A percentile compares a stretch with the other conserved stretches of the same genome.
Conservation (phyloP, 2,797 vertebrate species). For the Clarias pachynema region DNA sequence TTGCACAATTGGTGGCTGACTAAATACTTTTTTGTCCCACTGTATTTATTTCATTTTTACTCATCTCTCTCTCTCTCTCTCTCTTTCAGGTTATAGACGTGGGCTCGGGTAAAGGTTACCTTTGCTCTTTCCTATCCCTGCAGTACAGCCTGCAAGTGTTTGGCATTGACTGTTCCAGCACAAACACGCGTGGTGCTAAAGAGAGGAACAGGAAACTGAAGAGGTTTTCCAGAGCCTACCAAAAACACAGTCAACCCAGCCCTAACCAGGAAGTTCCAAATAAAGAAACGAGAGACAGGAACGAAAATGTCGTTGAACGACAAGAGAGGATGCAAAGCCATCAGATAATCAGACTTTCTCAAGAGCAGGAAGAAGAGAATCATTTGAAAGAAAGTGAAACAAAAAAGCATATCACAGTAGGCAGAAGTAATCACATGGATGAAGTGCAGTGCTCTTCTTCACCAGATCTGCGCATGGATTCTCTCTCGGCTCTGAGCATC, state of each 20-base stretch:
- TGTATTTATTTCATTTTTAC: neutral
- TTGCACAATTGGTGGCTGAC: too few species aligned
- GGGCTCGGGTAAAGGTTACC: constrained; percentile 96
- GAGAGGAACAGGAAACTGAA: constrained; percentile 95
- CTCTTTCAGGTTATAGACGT: constrained; percentile 88
- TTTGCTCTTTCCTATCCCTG: constrained; percentile 94
- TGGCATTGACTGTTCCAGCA: constrained; percentile 93
- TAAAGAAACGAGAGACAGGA: constrained; percentile 17
- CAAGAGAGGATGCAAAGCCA: neutral
- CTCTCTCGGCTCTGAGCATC: constrained; percentile 31
- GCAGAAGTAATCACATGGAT: neutral
- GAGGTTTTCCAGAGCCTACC: constrained; percentile 87
- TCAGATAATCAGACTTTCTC: neutral
- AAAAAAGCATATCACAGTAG: neutral
- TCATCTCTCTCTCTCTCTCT: constrained; percentile 13
- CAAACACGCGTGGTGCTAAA: constrained; percentile 88
- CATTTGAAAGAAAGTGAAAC: neutral
- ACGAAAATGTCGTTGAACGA: neutral
- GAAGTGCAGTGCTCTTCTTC: constrained; percentile 7
- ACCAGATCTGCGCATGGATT: neutral
- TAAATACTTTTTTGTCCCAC: too few species aligned
- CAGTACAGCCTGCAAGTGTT: constrained; percentile 88
- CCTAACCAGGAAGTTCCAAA: neutral
- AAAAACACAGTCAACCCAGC: constrained; percentile 60
- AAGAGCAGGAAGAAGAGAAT: neutral